A percentile compares a stretch with the other conserved stretches of the same genome.
Evolutionary conservation across 2,888 invertebrate genomes (phyloP).

Genomic region (Cepaea hortensis): DNA sequence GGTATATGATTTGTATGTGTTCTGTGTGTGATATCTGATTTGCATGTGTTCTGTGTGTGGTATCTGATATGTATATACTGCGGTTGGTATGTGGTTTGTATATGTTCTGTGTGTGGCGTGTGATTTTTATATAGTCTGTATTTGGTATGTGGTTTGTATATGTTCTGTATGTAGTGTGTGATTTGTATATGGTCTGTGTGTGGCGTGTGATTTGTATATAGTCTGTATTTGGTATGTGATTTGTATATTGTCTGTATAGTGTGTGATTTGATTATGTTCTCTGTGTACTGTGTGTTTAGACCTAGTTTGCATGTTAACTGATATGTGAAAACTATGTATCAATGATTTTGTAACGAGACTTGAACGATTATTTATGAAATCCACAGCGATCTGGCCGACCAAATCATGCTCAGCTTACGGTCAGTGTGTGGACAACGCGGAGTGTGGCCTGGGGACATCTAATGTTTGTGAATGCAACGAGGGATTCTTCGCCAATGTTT

Average conservation of each 20-base stretch:
- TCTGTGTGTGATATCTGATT: too few relatives aligned
- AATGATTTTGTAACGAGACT: too few relatives aligned
- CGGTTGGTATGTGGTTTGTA: too few relatives aligned
- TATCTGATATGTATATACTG: too few relatives aligned
- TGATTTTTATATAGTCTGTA: too few relatives aligned
- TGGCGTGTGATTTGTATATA: too few relatives aligned
- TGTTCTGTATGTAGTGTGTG: too few relatives aligned
- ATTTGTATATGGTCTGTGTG: too few relatives aligned
- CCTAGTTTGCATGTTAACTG: neutral
- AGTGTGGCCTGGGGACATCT: conserved; percentile 33
- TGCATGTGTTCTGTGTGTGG: neutral
- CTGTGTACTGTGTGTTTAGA: neutral
- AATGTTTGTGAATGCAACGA: conserved; percentile 34
- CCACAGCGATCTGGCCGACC: conserved; percentile 41
- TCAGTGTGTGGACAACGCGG: conserved; percentile 43
- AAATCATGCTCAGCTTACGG: conserved; percentile 28
- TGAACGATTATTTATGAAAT: neutral
- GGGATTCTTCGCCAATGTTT: conserved; percentile 37
- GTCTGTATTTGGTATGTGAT: neutral
- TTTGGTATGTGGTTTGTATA: too few relatives aligned
- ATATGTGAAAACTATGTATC: too few relatives aligned
- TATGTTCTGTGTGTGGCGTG: neutral
- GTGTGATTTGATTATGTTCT: neutral
- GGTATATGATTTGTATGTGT: too few relatives aligned
- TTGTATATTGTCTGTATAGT: neutral